A percentile compares a stretch with the other conserved stretches of the same genome.
These are phyloP conservation scores for Oreochromis grahami DNA, from an alignment of 2,797 vertebrate genomes.

Conservation along the genomic window DNA sequence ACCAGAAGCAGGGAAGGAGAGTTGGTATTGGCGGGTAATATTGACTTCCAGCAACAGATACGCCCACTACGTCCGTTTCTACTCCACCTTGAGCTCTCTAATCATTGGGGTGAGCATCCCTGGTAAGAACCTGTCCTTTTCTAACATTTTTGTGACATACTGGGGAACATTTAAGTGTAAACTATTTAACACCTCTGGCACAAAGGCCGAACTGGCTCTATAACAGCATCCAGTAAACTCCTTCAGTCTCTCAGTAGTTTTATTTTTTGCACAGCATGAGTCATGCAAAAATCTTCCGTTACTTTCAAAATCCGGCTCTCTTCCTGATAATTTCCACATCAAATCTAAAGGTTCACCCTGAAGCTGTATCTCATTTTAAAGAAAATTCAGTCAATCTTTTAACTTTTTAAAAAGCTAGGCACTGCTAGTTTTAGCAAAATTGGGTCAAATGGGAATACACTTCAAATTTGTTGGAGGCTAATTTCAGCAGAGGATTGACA, in stretches of 20 bases:
- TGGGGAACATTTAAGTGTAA: not conserved
- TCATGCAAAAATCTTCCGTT: rapidly evolving
- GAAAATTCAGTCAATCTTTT: not conserved
- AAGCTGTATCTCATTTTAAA: not conserved
- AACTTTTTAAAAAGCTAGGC: not conserved
- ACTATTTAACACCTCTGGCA: not conserved
- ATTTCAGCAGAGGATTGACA: not conserved
- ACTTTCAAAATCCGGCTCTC: not conserved
- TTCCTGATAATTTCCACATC: not conserved
- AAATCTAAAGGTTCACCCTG: not conserved
- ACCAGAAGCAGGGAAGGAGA: constrained; percentile 64
- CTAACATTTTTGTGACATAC: not conserved
- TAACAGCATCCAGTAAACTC: not conserved
- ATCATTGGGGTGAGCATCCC: constrained; percentile 51
- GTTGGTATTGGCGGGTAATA: constrained; percentile 70
- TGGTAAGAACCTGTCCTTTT: constrained; percentile 19
- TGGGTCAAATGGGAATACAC: rapidly evolving
- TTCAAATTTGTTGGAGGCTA: not conserved
- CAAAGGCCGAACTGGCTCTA: not conserved
- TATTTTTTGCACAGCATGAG: not conserved
- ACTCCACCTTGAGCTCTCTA: constrained; percentile 61
- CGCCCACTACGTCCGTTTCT: constrained; percentile 59
- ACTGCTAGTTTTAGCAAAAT: not conserved
- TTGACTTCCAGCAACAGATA: constrained; percentile 55
- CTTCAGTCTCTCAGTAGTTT: not conserved